phyloP scores from a whole-genome alignment of 2,113 vertebrate genomes.

The Laticauda colubrina region DNA sequence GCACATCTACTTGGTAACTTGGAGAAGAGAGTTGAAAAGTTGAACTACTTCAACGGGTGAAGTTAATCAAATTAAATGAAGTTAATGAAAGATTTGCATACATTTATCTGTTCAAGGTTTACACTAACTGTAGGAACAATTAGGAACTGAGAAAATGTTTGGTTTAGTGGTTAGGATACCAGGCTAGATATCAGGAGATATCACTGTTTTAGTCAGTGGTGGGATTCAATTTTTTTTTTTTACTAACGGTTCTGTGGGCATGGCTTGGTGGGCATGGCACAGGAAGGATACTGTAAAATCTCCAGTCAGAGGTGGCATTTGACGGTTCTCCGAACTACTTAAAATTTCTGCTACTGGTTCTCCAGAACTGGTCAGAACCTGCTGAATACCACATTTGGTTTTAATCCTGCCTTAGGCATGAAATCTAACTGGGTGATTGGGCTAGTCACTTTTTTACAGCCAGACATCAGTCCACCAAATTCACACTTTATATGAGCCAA shows the following conservation, averaged over 20 bases:
- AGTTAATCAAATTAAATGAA: background rate
- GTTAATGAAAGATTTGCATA: background rate
- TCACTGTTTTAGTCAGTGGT: background rate
- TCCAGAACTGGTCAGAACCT: too few species aligned
- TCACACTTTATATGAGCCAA: background rate
- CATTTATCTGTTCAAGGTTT: background rate
- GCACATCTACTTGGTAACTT: background rate
- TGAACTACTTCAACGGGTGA: background rate
- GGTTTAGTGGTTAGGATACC: background rate
- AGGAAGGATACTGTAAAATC: too few species aligned
- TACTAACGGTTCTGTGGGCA: too few species aligned
- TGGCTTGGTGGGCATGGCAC: too few species aligned
- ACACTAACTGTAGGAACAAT: background rate
- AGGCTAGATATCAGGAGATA: background rate
- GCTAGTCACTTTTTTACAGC: too few species aligned
- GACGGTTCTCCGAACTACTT: too few species aligned
- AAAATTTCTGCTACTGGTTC: too few species aligned
- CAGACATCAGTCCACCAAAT: background rate
- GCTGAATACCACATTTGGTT: too few species aligned
- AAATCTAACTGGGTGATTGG: too few species aligned
- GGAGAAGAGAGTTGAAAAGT: background rate
- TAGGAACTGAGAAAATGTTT: background rate
- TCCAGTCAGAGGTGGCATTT: too few species aligned
- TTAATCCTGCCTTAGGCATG: too few species aligned
- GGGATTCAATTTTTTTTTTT: too few species aligned